Evolutionary conservation across 2,888 invertebrate genomes (phyloP), one percentile per base, ranked within the genome.

Genomic region (Caenorhabditis macrosperma): DNA sequence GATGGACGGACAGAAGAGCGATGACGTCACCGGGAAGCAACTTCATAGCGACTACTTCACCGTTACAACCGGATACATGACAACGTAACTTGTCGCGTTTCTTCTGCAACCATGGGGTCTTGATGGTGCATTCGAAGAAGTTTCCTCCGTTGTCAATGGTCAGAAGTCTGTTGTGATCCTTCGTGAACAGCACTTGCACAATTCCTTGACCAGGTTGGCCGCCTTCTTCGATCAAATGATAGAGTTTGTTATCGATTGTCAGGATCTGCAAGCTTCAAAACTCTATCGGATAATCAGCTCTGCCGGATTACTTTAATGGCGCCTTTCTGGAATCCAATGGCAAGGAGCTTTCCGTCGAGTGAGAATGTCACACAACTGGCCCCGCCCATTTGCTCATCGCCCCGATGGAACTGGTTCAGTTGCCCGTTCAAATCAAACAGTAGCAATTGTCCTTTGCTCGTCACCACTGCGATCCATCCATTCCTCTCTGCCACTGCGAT

Each of bases 31-130:
- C 72, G 7, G 82, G 82, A 5, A 84, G 69, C 17, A 83, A 54
- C 24, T 67, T 67, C 66, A 90, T 78, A 10, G 84, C 63, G 26
- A 90, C 87, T 1, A 86, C 86, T 93, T 99, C 99, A 0, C 99
- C 99, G 68, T 96, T 94, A 67, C 92, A 92, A 78, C 98, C 98
- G 38, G 97, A 97, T 91, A 99, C 99, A 17, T 99, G 92, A 22
- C 74, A 75, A 20, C 59, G 35, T 26, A 75, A 22, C 15, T 41
- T 66, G 24, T 66, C 74, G 9, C 33, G 59, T 44, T 44, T 48
- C 24, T 54, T 66, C 28, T 66, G 59, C 3, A 66, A 20, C 59
- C 57, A 66, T 0, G 41, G 74, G 6, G 17, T 46, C 7, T 50
- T 75, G 17, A 66, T 66, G 6, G 52, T 50, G 38, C 64, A 66